Base-by-base conservation (phyloP, 2,113 vertebrate genomes). In the Perca fluviatilis region DNA sequence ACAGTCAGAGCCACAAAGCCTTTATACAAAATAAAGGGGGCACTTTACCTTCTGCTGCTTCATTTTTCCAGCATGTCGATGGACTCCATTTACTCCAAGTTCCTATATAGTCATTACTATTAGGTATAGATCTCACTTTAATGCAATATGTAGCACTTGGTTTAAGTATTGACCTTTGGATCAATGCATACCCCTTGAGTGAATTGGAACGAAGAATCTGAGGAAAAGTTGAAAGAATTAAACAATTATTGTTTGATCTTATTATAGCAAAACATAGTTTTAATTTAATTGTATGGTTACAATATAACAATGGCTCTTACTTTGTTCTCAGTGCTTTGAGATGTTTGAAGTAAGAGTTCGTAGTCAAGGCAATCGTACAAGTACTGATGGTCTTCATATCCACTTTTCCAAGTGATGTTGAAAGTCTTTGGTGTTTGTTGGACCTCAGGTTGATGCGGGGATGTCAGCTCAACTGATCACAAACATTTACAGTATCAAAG, bases 61-160 rank as follows among this genome's bases (percentile, higher is more conserved):
- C 2, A 51, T 43, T 79, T 57, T 12, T 15, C 85, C 76, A 69
- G 53, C 87, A 90, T 18, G 0, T 11, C 0, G 9, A 0, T 49
- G 60, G 21, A 67, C 90, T 82, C 91, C 93, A 94, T 11, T 82
- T 1, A 58, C 91, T 94, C 91, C 89, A 92, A 0, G 0, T 25
- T 1, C 2, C 4, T 0, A 0, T 0, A 19, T 56, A 74, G 0
- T 0, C 0, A 0, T 0, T 0, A 0, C 0, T 0, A 0, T 1
- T 0, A 12, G 18, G 0, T 6, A 0, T 8, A 6, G 80, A 91
- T 58, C 79, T 84, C 16, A 87, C 80, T 86, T 74, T 80, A 10
- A 87, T 2, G n/a, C 86, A 91, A 46, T 80, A 87, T 47, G 56
- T 6, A 19, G 61, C 9, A 4, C 6, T 0, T 33, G 53, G 49